Percentiles rank a stretch among this genome's conserved stretches.
Conservation (phyloP, 2,888 invertebrate species). For the Anticlea derivata region DNA sequence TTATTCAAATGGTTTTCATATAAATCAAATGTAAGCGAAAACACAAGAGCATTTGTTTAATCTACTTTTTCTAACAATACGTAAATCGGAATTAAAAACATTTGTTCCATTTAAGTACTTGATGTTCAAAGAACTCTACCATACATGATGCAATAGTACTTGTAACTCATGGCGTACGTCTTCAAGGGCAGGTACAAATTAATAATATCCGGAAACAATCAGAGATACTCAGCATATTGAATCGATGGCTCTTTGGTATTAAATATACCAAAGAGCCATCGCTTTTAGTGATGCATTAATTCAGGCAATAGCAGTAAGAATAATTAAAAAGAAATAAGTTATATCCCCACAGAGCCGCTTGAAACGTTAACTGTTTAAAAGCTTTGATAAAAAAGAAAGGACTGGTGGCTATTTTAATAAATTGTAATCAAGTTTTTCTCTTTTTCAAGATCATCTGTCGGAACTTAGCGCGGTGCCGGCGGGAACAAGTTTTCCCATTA, state of each 20-base stretch:
- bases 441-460: conserved; percentile 70
- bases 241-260: conserved; percentile 28
- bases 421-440: conserved; percentile 55
- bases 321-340: conserved; percentile 31
- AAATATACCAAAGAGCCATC: background rate
- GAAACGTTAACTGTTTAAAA: conserved; percentile 29
- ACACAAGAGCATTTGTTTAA: no score
- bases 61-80: no score
- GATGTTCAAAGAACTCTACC: no score
- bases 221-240: conserved; percentile 45
- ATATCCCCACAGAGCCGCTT: conserved; percentile 9
- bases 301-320: conserved; percentile 27
- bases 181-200: conserved; percentile 52
- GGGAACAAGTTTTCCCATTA: conserved; percentile 80
- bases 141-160: background rate
- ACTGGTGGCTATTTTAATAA: conserved; percentile 46
- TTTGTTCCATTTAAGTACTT: no score
- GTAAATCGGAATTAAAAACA: no score
- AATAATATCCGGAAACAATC: conserved; percentile 68
- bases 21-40: background rate
- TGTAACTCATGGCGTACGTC: conserved; percentile 38
- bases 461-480: conserved; percentile 53
- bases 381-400: conserved; percentile 31
- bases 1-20: no score
- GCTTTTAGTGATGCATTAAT: background rate